phyloP scores from a whole-genome alignment of 2,888 invertebrate genomes.

The Nowickia ferox region DNA sequence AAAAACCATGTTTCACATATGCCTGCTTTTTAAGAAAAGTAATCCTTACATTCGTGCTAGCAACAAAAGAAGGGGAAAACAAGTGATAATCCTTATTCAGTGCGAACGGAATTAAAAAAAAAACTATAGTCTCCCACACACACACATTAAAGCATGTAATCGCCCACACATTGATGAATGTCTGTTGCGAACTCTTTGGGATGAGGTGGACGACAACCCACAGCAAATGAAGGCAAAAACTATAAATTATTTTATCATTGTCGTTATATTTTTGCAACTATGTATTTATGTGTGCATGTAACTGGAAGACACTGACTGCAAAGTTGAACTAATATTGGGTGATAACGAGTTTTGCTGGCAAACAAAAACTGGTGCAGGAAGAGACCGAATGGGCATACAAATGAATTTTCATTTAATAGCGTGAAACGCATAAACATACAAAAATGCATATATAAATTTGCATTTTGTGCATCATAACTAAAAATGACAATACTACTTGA shows the following conservation, averaged over 20 bases:
- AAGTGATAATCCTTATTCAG: slow-evolving; percentile 69
- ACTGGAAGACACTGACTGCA: slow-evolving; percentile 2
- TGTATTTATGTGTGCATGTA: background rate
- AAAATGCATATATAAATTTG: no score
- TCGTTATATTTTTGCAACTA: slow-evolving; percentile 29
- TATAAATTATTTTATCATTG: slow-evolving; percentile 60
- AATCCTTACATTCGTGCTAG: slow-evolving; percentile 15
- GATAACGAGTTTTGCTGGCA: no score
- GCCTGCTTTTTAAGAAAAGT: slow-evolving; percentile 46
- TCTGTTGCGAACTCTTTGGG: background rate
- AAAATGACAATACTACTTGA: background rate
- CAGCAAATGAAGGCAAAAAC: slow-evolving; percentile 18
- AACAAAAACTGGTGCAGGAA: background rate
- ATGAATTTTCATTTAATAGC: background rate
- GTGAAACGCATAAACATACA: background rate
- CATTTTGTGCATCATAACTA: background rate
- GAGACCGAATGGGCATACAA: no score
- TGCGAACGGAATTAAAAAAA: slow-evolving; percentile 67
- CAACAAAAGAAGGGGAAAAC: slow-evolving; percentile 11
- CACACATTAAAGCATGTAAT: background rate
- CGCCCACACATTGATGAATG: background rate
- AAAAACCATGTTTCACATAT: slow-evolving; percentile 41
- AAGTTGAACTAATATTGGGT: background rate
- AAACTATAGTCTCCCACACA: background rate
- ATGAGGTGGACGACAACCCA: background rate